Conservation (phyloP, 1,140 invertebrate species). For the Aphidius gifuensis region DNA sequence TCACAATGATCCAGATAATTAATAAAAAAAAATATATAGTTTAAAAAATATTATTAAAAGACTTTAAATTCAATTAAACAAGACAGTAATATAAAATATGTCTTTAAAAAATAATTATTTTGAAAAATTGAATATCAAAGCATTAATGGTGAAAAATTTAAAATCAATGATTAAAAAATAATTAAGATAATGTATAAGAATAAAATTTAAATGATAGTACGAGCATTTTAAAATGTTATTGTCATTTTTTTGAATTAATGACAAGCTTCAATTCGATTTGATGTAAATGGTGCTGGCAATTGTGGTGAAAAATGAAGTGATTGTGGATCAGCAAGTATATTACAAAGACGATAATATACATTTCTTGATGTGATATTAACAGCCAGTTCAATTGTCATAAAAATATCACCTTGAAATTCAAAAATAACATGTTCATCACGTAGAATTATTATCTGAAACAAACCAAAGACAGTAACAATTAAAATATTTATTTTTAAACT, state of each 20-base stretch:
- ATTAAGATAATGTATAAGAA: background rate
- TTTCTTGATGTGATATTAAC: conserved; percentile 16
- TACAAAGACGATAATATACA: conserved; percentile 13
- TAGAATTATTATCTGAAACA: conserved; percentile 15
- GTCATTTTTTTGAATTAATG: background rate
- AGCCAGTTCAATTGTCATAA: conserved; percentile 9
- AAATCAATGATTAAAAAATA: conserved; percentile 10
- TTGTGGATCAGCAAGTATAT: background rate
- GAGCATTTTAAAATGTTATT: background rate
- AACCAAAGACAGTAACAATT: background rate
- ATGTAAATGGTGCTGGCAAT: background rate
- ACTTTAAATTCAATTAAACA: background rate
- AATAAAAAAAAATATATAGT: too few relatives aligned
- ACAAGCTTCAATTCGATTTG: background rate
- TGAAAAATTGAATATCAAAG: background rate
- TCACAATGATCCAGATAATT: too few relatives aligned
- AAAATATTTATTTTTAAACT: too few relatives aligned
- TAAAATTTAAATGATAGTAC: background rate
- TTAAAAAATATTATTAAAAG: too few relatives aligned
- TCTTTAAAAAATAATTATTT: background rate
- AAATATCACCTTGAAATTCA: conserved; percentile 15
- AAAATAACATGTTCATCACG: conserved; percentile 15
- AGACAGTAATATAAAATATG: background rate
- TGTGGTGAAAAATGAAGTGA: background rate
- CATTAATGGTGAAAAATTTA: background rate